Conservation (phyloP, 2,113 vertebrate genomes). For the Nycticorax nycticorax region DNA sequence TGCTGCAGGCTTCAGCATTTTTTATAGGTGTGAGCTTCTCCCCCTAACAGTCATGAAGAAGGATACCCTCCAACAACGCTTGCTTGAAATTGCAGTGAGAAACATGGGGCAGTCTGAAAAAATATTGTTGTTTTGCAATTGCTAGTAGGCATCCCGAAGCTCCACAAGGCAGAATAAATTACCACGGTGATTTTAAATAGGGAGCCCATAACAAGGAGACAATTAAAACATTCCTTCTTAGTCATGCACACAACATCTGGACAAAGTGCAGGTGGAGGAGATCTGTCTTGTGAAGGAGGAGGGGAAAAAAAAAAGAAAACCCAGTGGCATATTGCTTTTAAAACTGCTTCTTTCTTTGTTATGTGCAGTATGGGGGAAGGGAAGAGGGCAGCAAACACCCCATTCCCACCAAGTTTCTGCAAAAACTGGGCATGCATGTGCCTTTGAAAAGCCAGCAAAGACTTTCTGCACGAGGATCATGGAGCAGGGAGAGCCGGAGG, state of each 20-base stretch:
- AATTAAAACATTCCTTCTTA: conserved; percentile 5
- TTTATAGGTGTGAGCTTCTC: not conserved
- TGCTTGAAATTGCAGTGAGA: not conserved
- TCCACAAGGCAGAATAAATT: not conserved
- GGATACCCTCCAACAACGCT: not conserved
- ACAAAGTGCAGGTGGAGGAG: not conserved
- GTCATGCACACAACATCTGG: not conserved
- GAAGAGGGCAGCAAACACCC: not conserved
- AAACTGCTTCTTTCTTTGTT: not conserved
- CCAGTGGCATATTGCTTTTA: not conserved
- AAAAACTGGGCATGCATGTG: accelerated
- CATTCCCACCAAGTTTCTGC: not conserved
- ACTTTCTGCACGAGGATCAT: not conserved
- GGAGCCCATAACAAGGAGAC: not conserved
- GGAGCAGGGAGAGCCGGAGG: not conserved
- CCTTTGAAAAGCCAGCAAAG: not conserved
- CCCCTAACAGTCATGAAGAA: not conserved
- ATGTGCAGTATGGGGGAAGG: accelerated
- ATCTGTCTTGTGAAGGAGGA: not conserved
- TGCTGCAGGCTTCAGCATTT: not conserved
- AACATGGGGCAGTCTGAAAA: not conserved
- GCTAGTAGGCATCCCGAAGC: not conserved
- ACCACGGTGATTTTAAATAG: not conserved
- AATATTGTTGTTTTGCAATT: not conserved
- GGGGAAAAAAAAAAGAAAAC: not conserved